Evolutionary conservation across 2,113 vertebrate genomes (phyloP).

Genomic region (Zosterops hypoxanthus): DNA sequence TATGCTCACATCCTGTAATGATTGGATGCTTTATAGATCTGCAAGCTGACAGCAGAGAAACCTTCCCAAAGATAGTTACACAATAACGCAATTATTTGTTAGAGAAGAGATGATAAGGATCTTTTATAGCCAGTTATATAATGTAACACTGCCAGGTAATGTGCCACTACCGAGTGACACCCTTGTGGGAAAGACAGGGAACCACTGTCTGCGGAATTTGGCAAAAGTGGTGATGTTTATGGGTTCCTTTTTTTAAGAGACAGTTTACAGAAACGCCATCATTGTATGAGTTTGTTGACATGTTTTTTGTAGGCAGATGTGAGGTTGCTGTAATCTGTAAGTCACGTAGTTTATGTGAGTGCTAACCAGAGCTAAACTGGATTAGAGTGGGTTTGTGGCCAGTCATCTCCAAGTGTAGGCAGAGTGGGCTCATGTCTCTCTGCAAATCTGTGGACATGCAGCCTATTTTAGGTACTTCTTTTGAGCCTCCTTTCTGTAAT

Average conservation of each 20-base stretch:
- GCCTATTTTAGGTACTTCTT: conserved; percentile 11
- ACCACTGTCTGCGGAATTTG: neutral
- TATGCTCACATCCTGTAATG: neutral
- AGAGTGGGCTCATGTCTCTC: conserved; percentile 51
- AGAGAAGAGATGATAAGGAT: neutral
- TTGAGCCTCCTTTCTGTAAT: neutral
- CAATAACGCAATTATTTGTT: neutral
- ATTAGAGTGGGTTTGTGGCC: conserved; percentile 60
- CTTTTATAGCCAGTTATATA: neutral
- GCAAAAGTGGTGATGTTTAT: neutral
- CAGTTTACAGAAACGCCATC: neutral
- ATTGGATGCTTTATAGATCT: neutral
- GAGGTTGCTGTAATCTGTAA: conserved; percentile 35
- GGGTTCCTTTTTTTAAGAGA: neutral
- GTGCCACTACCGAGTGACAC: neutral
- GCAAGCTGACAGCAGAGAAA: neutral
- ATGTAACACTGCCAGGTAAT: neutral
- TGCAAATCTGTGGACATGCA: conserved; percentile 5
- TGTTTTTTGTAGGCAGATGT: conserved; percentile 53
- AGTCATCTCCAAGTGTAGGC: conserved; percentile 40
- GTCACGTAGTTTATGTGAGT: conserved; percentile 42
- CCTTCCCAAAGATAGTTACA: neutral
- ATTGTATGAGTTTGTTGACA: neutral
- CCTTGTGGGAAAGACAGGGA: neutral
- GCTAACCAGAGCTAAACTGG: conserved; percentile 61